phyloP scores from a whole-genome alignment of 2,888 invertebrate genomes.

The Acanthosepion lycidas region DNA sequence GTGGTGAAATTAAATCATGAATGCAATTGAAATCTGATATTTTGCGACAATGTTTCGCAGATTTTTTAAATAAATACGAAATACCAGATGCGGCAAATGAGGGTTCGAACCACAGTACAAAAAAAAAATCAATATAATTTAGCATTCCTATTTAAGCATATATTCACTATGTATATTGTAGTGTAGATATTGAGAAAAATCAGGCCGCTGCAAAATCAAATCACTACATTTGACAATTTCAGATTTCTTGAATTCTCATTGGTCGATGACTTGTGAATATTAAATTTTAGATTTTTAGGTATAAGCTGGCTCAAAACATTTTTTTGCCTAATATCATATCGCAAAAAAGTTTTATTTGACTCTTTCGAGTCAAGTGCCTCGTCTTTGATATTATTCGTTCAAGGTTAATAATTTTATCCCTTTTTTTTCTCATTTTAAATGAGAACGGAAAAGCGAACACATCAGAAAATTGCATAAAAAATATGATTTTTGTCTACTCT shows the following conservation, averaged over 20 bases:
- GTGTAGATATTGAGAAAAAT: background rate
- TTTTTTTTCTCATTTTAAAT: too few relatives aligned
- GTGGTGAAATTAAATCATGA: background rate
- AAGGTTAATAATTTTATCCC: background rate
- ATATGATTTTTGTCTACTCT: too few relatives aligned
- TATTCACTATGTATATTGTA: background rate
- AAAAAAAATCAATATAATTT: background rate
- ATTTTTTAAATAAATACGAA: background rate
- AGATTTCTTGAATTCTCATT: background rate
- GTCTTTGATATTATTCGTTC: background rate
- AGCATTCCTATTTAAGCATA: background rate
- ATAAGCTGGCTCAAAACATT: background rate
- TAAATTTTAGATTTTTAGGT: conserved; percentile 11
- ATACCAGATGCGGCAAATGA: background rate
- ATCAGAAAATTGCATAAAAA: too few relatives aligned
- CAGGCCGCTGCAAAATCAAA: background rate
- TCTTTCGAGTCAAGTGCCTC: background rate
- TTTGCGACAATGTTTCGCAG: background rate
- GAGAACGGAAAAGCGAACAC: too few relatives aligned
- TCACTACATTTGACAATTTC: background rate
- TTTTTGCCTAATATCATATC: background rate
- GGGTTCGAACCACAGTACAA: background rate
- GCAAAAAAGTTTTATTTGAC: background rate
- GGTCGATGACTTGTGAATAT: conserved; percentile 33
- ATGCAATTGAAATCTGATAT: background rate